These are phyloP conservation scores for Polypterus bichir DNA, from an alignment of 2,113 vertebrate species.

Conservation along the genomic window DNA sequence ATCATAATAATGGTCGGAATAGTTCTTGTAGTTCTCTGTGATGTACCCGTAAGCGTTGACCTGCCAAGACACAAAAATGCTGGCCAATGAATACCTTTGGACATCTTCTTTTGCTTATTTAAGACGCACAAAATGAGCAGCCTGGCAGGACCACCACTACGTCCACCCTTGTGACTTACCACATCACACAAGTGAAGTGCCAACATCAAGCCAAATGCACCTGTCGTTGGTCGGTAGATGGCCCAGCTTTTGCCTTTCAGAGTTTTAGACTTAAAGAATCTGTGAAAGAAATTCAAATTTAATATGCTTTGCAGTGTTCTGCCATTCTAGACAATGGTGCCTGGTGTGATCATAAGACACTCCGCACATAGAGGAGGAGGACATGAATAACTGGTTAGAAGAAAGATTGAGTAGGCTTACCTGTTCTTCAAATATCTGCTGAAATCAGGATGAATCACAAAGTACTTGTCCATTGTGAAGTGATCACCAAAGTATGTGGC, in stretches of 20 bases:
- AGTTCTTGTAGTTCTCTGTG: conserved; percentile 10
- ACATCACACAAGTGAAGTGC: conserved; percentile 54
- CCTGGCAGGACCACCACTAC: neutral
- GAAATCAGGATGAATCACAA: conserved; percentile 52
- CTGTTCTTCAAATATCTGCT: conserved; percentile 57
- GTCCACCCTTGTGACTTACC: conserved; percentile 27
- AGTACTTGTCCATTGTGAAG: conserved; percentile 34
- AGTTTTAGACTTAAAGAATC: conserved; percentile 44
- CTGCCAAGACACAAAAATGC: neutral
- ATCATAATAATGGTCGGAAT: conserved; percentile 10
- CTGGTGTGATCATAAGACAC: neutral
- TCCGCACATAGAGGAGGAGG: neutral
- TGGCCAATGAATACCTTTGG: too few relatives aligned
- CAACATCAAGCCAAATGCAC: conserved; percentile 48
- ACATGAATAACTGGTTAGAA: neutral
- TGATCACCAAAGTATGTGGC: conserved; percentile 26
- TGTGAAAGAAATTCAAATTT: conserved; percentile 15
- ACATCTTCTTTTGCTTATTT: too few relatives aligned
- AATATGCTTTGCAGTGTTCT: neutral
- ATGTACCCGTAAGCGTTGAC: conserved; percentile 11
- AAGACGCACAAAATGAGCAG: too few relatives aligned
- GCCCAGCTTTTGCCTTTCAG: conserved; percentile 33
- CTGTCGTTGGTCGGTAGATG: conserved; percentile 50
- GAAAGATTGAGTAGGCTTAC: conserved; percentile 23
- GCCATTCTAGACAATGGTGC: neutral